Evolutionary conservation across 2,797 vertebrate genomes (phyloP), one percentile per base, ranked within the genome.

Genomic region (Schizopygopsis pylzovi): DNA sequence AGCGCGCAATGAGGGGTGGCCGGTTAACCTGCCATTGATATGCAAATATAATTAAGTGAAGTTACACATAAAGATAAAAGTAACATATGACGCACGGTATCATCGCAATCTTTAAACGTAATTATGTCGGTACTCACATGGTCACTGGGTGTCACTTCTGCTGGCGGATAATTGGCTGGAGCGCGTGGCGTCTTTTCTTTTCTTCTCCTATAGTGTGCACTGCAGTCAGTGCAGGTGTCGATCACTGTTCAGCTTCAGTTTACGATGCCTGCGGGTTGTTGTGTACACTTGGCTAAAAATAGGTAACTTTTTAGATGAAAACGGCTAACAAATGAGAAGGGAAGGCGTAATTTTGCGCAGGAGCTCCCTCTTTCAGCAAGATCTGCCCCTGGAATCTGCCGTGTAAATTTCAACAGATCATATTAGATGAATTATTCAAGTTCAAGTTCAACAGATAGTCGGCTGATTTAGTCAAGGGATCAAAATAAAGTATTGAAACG

Each of bases 241-340:
- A 91, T 91, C 93, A 88, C 94, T 92, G 91, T 82, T 91, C 86
- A 84, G 92, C 49, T 91, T 93, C 89, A 91, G 79, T 92, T 88
- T 90, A 91, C 89, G 90, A 92, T 91, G 91, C 90, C 91, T 93
- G 91, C 88, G 87, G 89, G 92, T 94, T 89, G 91, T 90, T 83
- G 87, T 88, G 92, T 91, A 92, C 90, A 88, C 92, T 92, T 92
- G 92, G 92, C 94, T 95, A 94, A 93, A 95, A 95, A 96, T 93
- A 96, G 93, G 89, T 92, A 95, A 96, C 93, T 95, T 96, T 88
- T 95, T 92, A 91, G 92, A 93, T 92, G 83, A 90, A 94, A 93
- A 93, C 91, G 86, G 90, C 91, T 89, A 93, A 94, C 94, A 95
- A 94, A 95, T 94, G 94, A 92, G 93, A 95, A 90, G 86, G 92